These are phyloP conservation scores for Mastomys coucha DNA, from an alignment of 2,113 vertebrate genomes.

Conservation along the genomic window DNA sequence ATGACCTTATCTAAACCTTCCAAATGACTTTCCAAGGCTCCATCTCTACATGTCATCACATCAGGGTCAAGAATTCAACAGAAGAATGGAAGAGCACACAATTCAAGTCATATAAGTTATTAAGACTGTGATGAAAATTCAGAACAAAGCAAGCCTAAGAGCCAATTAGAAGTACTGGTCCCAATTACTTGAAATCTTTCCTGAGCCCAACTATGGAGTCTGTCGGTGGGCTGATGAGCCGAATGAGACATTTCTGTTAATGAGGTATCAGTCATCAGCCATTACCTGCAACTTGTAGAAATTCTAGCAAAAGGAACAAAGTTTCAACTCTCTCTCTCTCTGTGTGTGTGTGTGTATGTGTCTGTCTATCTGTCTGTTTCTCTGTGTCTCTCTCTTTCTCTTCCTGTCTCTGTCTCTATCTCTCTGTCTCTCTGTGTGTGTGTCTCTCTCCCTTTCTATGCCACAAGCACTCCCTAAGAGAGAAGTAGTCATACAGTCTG, in stretches of 20 bases:
- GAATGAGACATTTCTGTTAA: conserved; percentile 27
- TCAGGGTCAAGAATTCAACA: not conserved
- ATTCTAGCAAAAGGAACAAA: conserved; percentile 16
- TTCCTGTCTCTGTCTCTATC: no score
- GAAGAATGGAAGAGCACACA: not conserved
- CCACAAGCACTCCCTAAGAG: not conserved
- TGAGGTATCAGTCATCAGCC: not conserved
- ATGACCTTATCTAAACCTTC: not conserved
- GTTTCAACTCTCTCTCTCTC: not conserved
- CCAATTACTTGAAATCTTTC: not conserved
- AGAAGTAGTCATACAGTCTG: not conserved
- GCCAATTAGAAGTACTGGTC: not conserved
- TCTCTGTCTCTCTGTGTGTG: not conserved
- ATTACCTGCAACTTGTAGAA: conserved; percentile 14
- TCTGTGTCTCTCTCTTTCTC: not conserved
- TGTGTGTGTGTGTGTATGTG: no score
- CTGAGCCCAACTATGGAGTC: not conserved
- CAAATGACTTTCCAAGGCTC: not conserved
- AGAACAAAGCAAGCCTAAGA: conserved; percentile 26
- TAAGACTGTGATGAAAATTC: conserved; percentile 35
- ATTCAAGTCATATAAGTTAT: not conserved
- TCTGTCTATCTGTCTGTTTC: not conserved
- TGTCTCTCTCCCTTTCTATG: not conserved
- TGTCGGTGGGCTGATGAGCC: not conserved
- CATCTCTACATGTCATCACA: not conserved